Evolutionary conservation across 2,888 invertebrate species (phyloP), one percentile per base, ranked within the genome.

Genomic region (Aricia artaxerxes): DNA sequence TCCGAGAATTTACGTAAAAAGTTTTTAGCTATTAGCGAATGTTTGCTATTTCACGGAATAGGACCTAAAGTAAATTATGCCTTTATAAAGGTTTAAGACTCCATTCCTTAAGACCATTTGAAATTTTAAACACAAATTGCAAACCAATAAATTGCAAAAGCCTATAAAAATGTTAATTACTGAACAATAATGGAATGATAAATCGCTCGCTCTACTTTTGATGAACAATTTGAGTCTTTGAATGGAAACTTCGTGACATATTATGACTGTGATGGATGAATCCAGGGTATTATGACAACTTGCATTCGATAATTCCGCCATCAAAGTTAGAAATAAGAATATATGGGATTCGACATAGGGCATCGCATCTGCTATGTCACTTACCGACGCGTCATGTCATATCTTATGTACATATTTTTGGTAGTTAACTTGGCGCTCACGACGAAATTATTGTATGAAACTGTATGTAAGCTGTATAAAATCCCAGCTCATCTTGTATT

Each of bases 131-230:
- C 31, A 11, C 11, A 61, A 64, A 64, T 64, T 9, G 64, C 31
- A 11, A 31, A 0, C 3, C 57, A 57, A 61, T 61, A 61, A 61
- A 61, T 61, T 24, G 61, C 16, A 61, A 77, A 81, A 81, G 73
- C 61, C 64, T 79, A 81, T 82, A 78, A 78, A 78, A 78, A 81
- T 81, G 79, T 79, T 80, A 79, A 82, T 82, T 83, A 85, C 84
- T 85, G 84, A 85, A 82, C 69, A 83, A 83, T 82, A 82, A 81
- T 77, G 81, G 82, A 78, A 87, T 90, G 89, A 90, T 87, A 89
- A 90, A 91, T 92, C 88, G 88, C 88, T 86, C 87, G 91, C 83
- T 87, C 90, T 85, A 92, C 86, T 89, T 91, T 87, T 89, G 85
- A 88, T 85, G 82, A 44, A 57, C 35, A 89, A 89, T 91, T 88